A percentile compares a stretch with the other conserved stretches of the same genome.
Conservation (phyloP, 2,888 invertebrate species). For the Rhingia campestris region DNA sequence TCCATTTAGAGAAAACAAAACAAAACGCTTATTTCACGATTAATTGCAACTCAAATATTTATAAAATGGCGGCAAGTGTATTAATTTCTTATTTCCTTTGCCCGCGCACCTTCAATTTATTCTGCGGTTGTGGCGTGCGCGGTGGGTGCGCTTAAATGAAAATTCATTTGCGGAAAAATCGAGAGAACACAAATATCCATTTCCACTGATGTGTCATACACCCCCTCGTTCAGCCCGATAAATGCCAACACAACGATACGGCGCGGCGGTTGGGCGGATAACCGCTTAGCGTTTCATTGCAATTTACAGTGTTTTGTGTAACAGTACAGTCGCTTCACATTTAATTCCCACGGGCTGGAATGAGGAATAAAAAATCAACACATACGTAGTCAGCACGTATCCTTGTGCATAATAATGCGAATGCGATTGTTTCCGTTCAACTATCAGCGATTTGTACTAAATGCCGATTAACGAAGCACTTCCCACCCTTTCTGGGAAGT, state of each 20-base stretch:
- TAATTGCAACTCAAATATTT: slow-evolving; percentile 74
- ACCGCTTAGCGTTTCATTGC: slow-evolving; percentile 54
- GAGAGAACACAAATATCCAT: slow-evolving; percentile 46
- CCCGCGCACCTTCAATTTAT: slow-evolving; percentile 7
- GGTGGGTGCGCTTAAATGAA: slow-evolving; percentile 65
- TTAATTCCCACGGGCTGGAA: slow-evolving; percentile 59
- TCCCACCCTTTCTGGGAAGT: neutral
- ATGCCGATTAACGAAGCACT: slow-evolving; percentile 66
- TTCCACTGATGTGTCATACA: neutral
- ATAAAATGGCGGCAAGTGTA: slow-evolving; percentile 71
- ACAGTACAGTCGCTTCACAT: slow-evolving; percentile 63
- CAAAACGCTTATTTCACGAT: slow-evolving; percentile 73
- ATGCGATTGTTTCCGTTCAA: slow-evolving; percentile 71
- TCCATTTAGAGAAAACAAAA: slow-evolving; percentile 72
- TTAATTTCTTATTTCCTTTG: slow-evolving; percentile 52
- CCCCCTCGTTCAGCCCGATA: too few relatives aligned
- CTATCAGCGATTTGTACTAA: slow-evolving; percentile 73
- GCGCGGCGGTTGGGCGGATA: slow-evolving; percentile 9
- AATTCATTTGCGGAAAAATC: slow-evolving; percentile 69
- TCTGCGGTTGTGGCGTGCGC: slow-evolving; percentile 56
- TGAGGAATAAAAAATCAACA: slow-evolving; percentile 6
- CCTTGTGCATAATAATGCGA: slow-evolving; percentile 67
- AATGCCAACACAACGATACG: too few relatives aligned
- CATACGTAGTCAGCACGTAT: slow-evolving; percentile 20
- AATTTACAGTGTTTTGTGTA: slow-evolving; percentile 47